Evolutionary conservation across 2,113 vertebrate genomes (phyloP), one percentile per base, ranked within the genome.

Genomic region (Oreocharis arfaki): DNA sequence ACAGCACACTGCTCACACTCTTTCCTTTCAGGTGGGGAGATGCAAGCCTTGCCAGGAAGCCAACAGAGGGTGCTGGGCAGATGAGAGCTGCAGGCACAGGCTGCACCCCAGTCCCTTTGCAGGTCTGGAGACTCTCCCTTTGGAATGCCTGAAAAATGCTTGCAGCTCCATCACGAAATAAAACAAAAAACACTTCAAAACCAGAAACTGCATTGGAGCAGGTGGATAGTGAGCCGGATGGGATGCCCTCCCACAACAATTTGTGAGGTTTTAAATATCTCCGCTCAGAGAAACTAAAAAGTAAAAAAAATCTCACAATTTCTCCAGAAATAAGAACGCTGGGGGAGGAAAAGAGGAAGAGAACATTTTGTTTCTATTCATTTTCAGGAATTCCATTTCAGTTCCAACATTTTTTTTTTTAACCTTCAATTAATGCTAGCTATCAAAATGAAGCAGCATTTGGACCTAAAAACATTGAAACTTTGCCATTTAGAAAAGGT

Each of bases 401-500:
- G 82, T 94, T 94, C 90, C 95, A 90, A 68, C 82, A 8, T 68
- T 93, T 96, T 96, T 93, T 96, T 96, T 95, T 97, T 91, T 53
- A 96, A 94, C 71, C 90, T 96, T 92, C 93, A 95, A 80, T 96
- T 97, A 96, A 96, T 74, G 69, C 84, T 95, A 96, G 86, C 91
- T 93, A 96, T 95, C 89, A 91, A 95, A 96, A 96, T 52, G 87
- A 85, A 93, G 75, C 93, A 89, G 84, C 95, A 93, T 87, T 96
- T 96, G 87, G 90, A 86, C 82, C 82, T 52, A 95, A 84, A 96
- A 94, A 88, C 73, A 86, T 74, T 96, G 90, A 88, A 95, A 86
- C 65, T 90, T 88, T 96, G 95, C 92, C 95, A 95, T 95, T 96
- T 96, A 76, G 76, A 95, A 96, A 97, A 95, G 92, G 95, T 97